These are phyloP conservation scores for Folsomia candida DNA, from an alignment of 2,888 invertebrate species.

Conservation along the genomic window DNA sequence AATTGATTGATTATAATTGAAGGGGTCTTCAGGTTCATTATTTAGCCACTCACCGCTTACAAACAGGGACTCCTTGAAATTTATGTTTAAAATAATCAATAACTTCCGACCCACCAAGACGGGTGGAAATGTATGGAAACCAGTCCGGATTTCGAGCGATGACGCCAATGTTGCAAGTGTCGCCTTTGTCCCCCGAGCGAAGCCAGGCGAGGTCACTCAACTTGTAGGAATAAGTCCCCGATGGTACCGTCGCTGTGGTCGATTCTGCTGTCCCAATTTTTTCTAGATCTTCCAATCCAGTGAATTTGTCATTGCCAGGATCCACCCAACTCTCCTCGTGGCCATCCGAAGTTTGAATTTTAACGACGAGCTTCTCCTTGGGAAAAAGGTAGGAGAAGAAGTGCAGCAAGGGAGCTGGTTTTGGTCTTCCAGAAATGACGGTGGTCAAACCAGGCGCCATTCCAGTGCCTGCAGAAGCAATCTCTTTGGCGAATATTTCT, in stretches of 20 bases:
- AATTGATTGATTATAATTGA: background rate
- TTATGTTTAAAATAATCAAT: constrained; percentile 55
- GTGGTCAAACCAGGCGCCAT: constrained; percentile 57
- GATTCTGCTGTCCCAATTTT: background rate
- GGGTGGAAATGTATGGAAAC: constrained; percentile 54
- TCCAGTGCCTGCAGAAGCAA: constrained; percentile 59
- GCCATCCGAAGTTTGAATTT: constrained; percentile 45
- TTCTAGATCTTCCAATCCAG: constrained; percentile 4
- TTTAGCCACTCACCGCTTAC: too few species aligned
- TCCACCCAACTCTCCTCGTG: constrained; percentile 42
- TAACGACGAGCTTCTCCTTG: constrained; percentile 53
- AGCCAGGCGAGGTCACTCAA: constrained; percentile 56
- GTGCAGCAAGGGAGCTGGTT: constrained; percentile 56
- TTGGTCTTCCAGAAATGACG: constrained; percentile 56
- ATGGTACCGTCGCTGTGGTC: background rate
- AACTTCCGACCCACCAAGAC: constrained; percentile 55
- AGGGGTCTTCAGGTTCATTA: too few species aligned
- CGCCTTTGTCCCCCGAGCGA: constrained; percentile 59
- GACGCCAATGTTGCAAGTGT: constrained; percentile 58
- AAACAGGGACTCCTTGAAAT: constrained; percentile 52
- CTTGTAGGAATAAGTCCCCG: constrained; percentile 27
- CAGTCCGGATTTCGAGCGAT: constrained; percentile 55
- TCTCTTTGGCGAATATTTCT: constrained; percentile 56
- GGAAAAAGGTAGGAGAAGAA: constrained; percentile 57
- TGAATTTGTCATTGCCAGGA: background rate